These are phyloP conservation scores for Gambusia holbrooki DNA, from an alignment of 2,113 vertebrate genomes.

Conservation along the genomic window DNA sequence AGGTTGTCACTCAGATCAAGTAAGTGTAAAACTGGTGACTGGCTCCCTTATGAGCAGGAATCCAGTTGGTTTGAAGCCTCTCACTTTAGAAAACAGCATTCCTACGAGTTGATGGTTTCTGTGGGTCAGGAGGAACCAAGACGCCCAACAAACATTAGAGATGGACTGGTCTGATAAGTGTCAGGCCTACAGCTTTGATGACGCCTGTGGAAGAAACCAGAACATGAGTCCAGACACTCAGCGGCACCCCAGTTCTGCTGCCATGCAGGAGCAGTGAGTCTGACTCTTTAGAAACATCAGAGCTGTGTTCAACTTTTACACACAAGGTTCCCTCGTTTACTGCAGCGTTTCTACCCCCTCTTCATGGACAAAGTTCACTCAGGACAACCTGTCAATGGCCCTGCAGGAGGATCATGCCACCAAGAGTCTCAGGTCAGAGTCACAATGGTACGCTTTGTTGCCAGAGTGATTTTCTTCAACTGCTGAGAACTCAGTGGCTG, in stretches of 20 bases:
- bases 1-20: conserved; percentile 87
- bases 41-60: background rate
- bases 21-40: conserved; percentile 63
- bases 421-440: conserved; percentile 75
- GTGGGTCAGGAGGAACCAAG: conserved; percentile 81
- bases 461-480: background rate
- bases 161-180: conserved; percentile 91
- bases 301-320: background rate
- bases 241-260: conserved; percentile 80
- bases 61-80: too few relatives aligned
- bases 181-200: conserved; percentile 84
- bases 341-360: conserved; percentile 81
- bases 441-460: background rate
- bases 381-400: conserved; percentile 82
- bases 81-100: background rate
- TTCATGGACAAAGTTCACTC: conserved; percentile 84
- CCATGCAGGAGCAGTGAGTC: conserved; percentile 86
- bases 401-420: conserved; percentile 82
- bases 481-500: background rate
- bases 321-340: conserved; percentile 2
- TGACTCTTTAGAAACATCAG: background rate
- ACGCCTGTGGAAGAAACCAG: conserved; percentile 76
- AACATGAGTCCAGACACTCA: conserved; percentile 83
- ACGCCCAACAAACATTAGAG: conserved; percentile 86
- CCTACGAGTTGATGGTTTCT: conserved; percentile 4